Evolutionary conservation across 2,113 vertebrate species (phyloP).

Genomic region (Mus spicilegus): DNA sequence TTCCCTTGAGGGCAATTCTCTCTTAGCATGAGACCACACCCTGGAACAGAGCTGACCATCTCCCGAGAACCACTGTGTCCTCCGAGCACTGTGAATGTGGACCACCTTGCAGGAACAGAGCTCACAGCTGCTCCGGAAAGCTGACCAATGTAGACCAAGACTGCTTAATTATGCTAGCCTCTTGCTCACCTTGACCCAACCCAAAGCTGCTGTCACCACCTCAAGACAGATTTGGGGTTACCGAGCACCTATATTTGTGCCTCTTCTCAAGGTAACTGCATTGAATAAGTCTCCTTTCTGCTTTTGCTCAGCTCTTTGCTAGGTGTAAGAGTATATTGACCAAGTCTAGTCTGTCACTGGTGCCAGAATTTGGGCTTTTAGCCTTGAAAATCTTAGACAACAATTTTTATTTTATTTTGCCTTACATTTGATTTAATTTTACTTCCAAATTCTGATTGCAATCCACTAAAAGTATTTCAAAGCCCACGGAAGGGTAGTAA

Average conservation of each 20-base stretch:
- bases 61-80: too few species aligned
- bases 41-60: neutral
- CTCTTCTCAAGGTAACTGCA: neutral
- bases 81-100: neutral
- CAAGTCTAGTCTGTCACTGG: neutral
- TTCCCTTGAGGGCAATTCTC: neutral
- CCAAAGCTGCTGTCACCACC: neutral
- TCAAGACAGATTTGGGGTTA: neutral
- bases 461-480: neutral
- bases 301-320: neutral
- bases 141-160: neutral
- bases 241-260: neutral
- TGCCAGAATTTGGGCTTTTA: neutral
- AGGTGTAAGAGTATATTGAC: neutral
- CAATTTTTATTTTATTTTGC: neutral
- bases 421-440: neutral
- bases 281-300: neutral
- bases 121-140: neutral
- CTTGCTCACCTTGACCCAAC: neutral
- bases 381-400: neutral
- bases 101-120: neutral
- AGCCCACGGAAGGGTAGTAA: neutral
- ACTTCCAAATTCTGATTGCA: neutral
- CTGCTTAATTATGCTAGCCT: neutral
- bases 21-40: neutral